These are phyloP conservation scores for Cylas formicarius DNA, from an alignment of 1,140 invertebrate genomes.

Conservation along the genomic window DNA sequence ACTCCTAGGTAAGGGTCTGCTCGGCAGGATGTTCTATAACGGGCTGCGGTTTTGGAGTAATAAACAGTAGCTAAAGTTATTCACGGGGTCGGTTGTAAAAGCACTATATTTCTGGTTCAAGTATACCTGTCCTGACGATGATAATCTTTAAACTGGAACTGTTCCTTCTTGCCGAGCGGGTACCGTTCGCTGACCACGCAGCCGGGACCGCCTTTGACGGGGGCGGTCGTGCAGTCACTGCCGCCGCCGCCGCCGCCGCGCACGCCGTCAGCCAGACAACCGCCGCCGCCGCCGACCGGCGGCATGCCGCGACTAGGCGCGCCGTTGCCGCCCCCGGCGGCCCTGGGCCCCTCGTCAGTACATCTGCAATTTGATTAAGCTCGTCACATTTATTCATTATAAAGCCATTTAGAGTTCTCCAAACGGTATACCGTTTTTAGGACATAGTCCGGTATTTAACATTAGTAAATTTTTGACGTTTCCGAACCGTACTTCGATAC, in stretches of 20 bases:
- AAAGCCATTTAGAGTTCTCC: no score
- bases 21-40: no score
- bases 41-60: no score
- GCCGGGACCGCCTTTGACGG: slow-evolving; percentile 35
- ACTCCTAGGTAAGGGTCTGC: no score
- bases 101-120: no score
- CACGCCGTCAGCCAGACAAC: slow-evolving; percentile 23
- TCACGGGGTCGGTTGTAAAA: no score
- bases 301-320: slow-evolving; percentile 12
- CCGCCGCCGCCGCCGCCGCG: slow-evolving; percentile 32
- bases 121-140: slow-evolving; percentile 21
- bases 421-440: no score
- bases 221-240: slow-evolving; percentile 25
- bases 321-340: slow-evolving; percentile 37
- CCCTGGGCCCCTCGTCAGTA: slow-evolving; percentile 43
- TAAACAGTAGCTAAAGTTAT: no score
- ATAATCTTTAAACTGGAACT: slow-evolving; percentile 22
- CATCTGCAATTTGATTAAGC: slow-evolving; percentile 37
- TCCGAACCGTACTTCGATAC: no score
- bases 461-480: no score
- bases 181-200: slow-evolving; percentile 37
- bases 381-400: no score
- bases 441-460: no score
- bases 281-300: slow-evolving; percentile 19
- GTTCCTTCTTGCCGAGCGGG: slow-evolving; percentile 37